phyloP scores from a whole-genome alignment of 2,113 vertebrate genomes.

The Jaculus jaculus region DNA sequence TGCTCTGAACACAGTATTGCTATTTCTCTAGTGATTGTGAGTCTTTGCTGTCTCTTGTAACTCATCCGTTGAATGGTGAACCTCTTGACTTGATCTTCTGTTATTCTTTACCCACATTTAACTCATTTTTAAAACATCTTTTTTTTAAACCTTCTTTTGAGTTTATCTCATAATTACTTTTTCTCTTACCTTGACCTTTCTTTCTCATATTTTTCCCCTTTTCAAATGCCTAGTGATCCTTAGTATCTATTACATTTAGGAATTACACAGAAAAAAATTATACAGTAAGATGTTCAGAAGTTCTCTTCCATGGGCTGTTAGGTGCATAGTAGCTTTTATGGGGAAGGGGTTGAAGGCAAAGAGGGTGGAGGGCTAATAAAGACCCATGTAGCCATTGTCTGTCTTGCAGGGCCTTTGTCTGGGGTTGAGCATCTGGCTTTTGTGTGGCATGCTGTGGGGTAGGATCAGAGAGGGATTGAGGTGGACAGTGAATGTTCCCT shows the following conservation, averaged over 20 bases:
- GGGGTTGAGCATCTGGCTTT: not conserved
- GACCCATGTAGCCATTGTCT: not conserved
- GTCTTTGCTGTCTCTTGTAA: not conserved
- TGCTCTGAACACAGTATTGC: not conserved
- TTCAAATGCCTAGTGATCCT: not conserved
- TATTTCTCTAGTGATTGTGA: slow-evolving; percentile 9
- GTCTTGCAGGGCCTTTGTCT: not conserved
- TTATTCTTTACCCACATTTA: not conserved
- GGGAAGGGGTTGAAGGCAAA: not conserved
- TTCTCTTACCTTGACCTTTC: slow-evolving; percentile 1
- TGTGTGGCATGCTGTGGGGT: not conserved
- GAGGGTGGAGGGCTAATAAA: not conserved
- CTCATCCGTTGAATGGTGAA: not conserved
- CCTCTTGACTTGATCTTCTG: not conserved
- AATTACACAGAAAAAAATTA: not conserved
- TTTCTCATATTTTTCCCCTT: not conserved
- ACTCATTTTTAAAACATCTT: not conserved
- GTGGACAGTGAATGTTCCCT: not conserved
- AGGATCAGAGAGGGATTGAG: not conserved
- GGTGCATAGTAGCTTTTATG: not conserved
- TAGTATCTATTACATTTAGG: not conserved
- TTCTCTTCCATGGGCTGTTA: not conserved
- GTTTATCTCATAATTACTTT: not conserved
- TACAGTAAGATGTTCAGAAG: not conserved
- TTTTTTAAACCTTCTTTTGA: not conserved